Evolutionary conservation across 1,140 invertebrate genomes (phyloP).

Genomic region (Coptotermes formosanus): DNA sequence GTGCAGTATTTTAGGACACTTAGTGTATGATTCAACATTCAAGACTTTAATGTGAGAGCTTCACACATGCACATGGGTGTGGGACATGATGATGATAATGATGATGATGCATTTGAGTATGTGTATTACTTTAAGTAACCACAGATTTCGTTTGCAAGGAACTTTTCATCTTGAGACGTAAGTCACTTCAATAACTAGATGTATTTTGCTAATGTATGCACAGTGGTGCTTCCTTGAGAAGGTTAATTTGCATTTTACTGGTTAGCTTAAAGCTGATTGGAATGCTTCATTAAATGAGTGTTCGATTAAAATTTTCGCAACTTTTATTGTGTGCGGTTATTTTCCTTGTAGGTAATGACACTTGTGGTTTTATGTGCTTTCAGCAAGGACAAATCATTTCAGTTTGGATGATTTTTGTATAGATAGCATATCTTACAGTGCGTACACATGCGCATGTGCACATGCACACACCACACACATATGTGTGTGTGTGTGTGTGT

Average conservation of each 20-base stretch:
- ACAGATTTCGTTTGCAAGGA: neutral
- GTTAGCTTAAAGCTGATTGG: neutral
- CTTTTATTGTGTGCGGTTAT: neutral
- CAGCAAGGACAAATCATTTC: neutral
- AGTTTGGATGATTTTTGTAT: neutral
- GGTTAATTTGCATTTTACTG: slow-evolving; percentile 21
- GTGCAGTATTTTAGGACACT: slow-evolving; percentile 1
- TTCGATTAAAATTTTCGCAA: neutral
- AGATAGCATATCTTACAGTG: neutral
- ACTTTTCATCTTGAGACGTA: neutral
- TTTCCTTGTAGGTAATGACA: neutral
- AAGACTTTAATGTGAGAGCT: neutral
- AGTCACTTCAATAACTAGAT: neutral
- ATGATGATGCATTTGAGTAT: neutral
- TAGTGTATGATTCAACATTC: neutral
- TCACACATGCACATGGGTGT: neutral
- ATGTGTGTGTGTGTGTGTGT: neutral
- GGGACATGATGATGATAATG: neutral
- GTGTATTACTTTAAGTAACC: neutral
- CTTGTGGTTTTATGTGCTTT: neutral
- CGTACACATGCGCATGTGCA: neutral
- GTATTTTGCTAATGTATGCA: slow-evolving; percentile 16
- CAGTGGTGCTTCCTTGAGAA: slow-evolving; percentile 14
- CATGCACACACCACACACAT: neutral
- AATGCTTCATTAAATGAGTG: neutral